These are phyloP conservation scores for Acromyrmex charruanus DNA, from an alignment of 1,140 invertebrate species.

Conservation along the genomic window DNA sequence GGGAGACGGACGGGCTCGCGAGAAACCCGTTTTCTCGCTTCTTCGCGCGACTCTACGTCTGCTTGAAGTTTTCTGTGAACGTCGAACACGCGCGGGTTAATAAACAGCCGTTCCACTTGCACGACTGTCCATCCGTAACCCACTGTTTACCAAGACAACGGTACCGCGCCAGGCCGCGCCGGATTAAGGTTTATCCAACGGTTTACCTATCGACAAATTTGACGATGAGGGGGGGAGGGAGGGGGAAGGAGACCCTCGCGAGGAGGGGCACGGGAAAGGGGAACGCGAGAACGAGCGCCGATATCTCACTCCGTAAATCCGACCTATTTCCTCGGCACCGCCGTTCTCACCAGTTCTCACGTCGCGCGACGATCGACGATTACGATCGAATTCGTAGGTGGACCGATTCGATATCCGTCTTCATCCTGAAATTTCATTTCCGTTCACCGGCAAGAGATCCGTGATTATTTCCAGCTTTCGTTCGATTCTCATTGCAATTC, in stretches of 20 bases:
- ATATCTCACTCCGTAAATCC: neutral
- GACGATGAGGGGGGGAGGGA: neutral
- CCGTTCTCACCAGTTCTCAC: neutral
- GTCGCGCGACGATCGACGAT: neutral
- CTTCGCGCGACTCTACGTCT: slow-evolving; percentile 30
- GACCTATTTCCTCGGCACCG: slow-evolving; percentile 51
- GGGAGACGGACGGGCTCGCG: slow-evolving; percentile 5
- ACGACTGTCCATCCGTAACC: slow-evolving; percentile 62
- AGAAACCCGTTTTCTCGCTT: slow-evolving; percentile 48
- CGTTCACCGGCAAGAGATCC: neutral
- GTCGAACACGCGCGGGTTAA: slow-evolving; percentile 61
- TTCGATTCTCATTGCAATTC: neutral
- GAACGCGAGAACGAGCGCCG: slow-evolving; percentile 49
- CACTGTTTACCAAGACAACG: slow-evolving; percentile 62
- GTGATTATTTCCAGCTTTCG: neutral
- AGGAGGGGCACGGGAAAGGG: slow-evolving; percentile 40
- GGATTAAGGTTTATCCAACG: slow-evolving; percentile 64
- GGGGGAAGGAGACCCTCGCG: neutral
- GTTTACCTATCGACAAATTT: slow-evolving; percentile 63
- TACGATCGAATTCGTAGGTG: neutral
- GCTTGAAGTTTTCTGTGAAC: slow-evolving; percentile 46
- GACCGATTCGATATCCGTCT: neutral
- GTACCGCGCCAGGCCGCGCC: slow-evolving; percentile 54
- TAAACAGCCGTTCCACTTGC: slow-evolving; percentile 61
- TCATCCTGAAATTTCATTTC: neutral